Evolutionary conservation across 2,888 invertebrate genomes (phyloP), one percentile per base, ranked within the genome.

Genomic region (Nasonia oneida): DNA sequence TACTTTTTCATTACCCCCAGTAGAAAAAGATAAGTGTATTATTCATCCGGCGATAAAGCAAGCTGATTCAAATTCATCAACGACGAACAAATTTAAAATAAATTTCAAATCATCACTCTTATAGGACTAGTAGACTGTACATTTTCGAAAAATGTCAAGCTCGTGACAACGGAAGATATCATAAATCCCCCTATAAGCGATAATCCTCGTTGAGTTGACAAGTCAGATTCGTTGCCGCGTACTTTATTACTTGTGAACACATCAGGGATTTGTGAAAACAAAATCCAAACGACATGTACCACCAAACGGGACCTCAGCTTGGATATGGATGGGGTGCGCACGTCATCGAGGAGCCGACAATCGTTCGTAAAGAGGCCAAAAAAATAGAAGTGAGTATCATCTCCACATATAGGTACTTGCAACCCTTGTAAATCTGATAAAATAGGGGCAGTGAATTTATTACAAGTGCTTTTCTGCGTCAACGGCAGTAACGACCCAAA

Each of bases 251-350:
- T 29, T 29, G 29, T 29, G 29, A 29, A 29, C 1, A 29, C 29
- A 29, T 29, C 29, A 29, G 29, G 1, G 29, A 42, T 42, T 42
- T 37, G 78, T 50, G 50, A 42, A 42, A 76, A 82, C 15, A 61
- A 78, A 50, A 23, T 0, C 15, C n/a, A 1, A 78, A 85, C 4
- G 37, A 37, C n/a, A 87, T 87, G 87, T 87, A 87, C 77, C 76
- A 85, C 73, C 86, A 86, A 78, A 77, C 81, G 47, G 82, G 83
- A 76, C 84, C 83, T 6, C 18, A 53, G 42, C 53, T 81, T 33
- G 85, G 86, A n/a, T 92, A 91, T 83, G 92, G 92, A 67, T 92
- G 92, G 91, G 91, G 89, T 78, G 87, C 83, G 80, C 89, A 89
- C 70, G 89, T 92, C 75, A 84, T 89, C 29, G 79, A 87, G 37